Conservation (phyloP, 1,140 invertebrate genomes). For the Battus philenor region DNA sequence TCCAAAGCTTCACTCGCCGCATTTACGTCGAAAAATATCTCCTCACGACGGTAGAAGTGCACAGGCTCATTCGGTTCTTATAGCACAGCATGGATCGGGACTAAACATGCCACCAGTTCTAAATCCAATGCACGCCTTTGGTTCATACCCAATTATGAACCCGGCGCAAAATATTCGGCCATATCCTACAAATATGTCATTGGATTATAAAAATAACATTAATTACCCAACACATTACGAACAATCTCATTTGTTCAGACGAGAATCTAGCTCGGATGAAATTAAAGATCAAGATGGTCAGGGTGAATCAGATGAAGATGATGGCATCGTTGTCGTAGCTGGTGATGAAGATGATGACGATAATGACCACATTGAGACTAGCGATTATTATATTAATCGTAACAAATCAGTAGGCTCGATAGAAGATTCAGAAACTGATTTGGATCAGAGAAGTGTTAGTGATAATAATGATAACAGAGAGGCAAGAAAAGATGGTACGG, state of each 20-base stretch:
- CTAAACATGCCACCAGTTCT: constrained; percentile 75
- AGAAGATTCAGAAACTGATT: constrained; percentile 79
- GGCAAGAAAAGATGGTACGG: constrained; percentile 51
- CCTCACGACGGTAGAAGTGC: constrained; percentile 93
- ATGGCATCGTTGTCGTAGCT: constrained; percentile 79
- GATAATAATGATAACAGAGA: constrained; percentile 83
- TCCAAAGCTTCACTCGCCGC: constrained; percentile 97
- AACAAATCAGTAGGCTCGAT: constrained; percentile 63
- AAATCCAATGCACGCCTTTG: constrained; percentile 83
- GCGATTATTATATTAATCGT: constrained; percentile 63
- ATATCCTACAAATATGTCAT: constrained; percentile 67
- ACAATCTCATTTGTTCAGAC: constrained; percentile 56
- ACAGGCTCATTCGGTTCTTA: constrained; percentile 87
- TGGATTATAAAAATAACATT: constrained; percentile 83
- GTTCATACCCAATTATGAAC: constrained; percentile 85
- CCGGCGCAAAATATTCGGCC: constrained; percentile 82
- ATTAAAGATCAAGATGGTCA: constrained; percentile 72
- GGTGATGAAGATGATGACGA: constrained; percentile 82
- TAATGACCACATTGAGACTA: constrained; percentile 75
- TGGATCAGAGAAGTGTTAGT: constrained; percentile 82
- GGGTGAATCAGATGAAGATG: constrained; percentile 76
- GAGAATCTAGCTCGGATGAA: constrained; percentile 61
- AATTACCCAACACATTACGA: constrained; percentile 55
- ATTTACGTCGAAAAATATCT: constrained; percentile 92
- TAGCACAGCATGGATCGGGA: constrained; percentile 82